phyloP scores from a whole-genome alignment of 2,797 vertebrate genomes.

The Trachops cirrhosus region DNA sequence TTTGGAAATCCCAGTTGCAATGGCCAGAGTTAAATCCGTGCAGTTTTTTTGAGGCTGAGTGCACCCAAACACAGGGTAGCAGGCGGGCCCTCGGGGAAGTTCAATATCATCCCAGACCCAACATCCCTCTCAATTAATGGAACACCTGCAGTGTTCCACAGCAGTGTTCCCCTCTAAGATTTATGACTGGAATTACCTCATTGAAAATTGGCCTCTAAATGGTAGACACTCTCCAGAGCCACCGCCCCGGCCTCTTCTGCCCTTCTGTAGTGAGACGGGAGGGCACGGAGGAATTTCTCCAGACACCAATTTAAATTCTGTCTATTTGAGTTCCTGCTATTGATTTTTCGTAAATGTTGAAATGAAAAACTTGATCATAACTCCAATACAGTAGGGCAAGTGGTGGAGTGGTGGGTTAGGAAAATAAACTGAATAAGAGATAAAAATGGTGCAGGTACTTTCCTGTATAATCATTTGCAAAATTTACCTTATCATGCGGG shows the following conservation, averaged over 20 bases:
- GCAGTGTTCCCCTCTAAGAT: conserved; percentile 39
- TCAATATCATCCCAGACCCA: background rate
- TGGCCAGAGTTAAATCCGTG: conserved; percentile 43
- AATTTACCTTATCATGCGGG: background rate
- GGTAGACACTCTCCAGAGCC: conserved; percentile 33
- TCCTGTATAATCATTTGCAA: background rate
- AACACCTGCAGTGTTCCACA: conserved; percentile 37
- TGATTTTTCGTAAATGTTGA: conserved; percentile 69
- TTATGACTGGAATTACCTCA: conserved; percentile 59
- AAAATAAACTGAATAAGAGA: conserved; percentile 57
- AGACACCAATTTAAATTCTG: conserved; percentile 63
- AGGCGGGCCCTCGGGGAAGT: background rate
- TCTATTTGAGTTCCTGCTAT: conserved; percentile 72
- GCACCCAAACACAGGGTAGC: background rate
- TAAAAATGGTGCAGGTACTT: background rate
- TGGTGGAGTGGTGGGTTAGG: background rate
- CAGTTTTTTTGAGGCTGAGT: background rate
- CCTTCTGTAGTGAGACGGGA: background rate
- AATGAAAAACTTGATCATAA: conserved; percentile 49
- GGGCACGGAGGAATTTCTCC: conserved; percentile 35
- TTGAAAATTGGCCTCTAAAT: conserved; percentile 50
- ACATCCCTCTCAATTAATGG: conserved; percentile 55
- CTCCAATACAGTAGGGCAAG: background rate
- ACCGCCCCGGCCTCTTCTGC: background rate
- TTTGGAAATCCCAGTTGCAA: conserved; percentile 67